Evolutionary conservation across 2,888 invertebrate species (phyloP).

Genomic region (Caenorhabditis sp.): DNA sequence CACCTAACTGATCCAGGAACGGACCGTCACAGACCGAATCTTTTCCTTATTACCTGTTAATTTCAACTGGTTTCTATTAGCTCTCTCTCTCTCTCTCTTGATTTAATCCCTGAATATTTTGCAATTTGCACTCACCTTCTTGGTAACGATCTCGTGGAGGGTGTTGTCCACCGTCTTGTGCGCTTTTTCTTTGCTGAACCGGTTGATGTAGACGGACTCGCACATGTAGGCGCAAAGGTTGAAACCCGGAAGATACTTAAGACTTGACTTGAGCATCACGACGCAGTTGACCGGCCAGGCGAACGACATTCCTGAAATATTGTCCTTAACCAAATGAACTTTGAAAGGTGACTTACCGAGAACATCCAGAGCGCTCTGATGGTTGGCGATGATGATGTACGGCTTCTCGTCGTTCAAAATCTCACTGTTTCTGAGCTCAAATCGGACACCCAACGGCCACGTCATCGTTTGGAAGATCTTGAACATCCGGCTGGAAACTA

Average conservation of each 20-base stretch:
- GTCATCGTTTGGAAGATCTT: slow-evolving; percentile 60
- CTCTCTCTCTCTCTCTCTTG: no score
- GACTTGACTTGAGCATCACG: slow-evolving; percentile 75
- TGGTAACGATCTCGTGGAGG: slow-evolving; percentile 59
- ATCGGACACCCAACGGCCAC: slow-evolving; percentile 50
- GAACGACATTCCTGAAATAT: slow-evolving; percentile 70
- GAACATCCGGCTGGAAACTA: slow-evolving; percentile 64
- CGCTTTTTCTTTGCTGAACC: slow-evolving; percentile 69
- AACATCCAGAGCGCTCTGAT: slow-evolving; percentile 77
- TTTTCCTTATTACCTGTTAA: no score
- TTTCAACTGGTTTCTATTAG: no score
- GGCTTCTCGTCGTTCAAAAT: slow-evolving; percentile 61
- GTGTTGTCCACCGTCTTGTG: slow-evolving; percentile 68
- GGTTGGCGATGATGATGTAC: slow-evolving; percentile 76
- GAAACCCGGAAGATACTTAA: slow-evolving; percentile 77
- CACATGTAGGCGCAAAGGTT: slow-evolving; percentile 73
- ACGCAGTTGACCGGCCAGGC: slow-evolving; percentile 76
- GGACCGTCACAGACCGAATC: no score
- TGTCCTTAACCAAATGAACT: not conserved
- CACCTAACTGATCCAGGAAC: no score
- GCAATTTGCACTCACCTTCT: slow-evolving; percentile 63
- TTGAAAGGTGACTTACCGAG: slow-evolving; percentile 57
- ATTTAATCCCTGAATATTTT: no score
- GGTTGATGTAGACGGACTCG: slow-evolving; percentile 69
- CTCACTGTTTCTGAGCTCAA: slow-evolving; percentile 58